These are phyloP conservation scores for Cossypha dichroa DNA, from an alignment of 2,797 vertebrate genomes.

Conservation along the genomic window DNA sequence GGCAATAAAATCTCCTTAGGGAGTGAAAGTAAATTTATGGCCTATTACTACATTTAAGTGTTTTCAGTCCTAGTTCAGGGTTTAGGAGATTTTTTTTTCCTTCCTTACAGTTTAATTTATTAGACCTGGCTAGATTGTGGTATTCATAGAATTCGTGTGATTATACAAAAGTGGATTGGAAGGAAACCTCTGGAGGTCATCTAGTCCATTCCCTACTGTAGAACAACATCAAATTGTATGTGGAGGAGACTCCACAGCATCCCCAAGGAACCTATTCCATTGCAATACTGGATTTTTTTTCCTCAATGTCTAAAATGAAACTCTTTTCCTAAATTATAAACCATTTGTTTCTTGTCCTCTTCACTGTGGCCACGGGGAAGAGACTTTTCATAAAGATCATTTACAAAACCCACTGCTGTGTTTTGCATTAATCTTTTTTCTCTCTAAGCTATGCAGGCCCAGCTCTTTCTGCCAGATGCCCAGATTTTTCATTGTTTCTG, in stretches of 20 bases:
- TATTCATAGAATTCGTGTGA: background rate
- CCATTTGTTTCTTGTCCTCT: background rate
- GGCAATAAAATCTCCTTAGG: slow-evolving; percentile 20
- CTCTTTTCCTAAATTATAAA: background rate
- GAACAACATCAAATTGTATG: background rate
- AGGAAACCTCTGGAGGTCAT: background rate
- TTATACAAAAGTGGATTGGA: background rate
- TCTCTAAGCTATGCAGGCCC: background rate
- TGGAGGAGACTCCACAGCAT: background rate
- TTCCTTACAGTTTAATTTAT: slow-evolving; percentile 12
- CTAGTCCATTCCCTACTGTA: background rate
- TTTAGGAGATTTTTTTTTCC: background rate
- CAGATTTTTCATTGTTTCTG: background rate
- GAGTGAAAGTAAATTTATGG: slow-evolving; percentile 30
- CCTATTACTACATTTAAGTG: background rate
- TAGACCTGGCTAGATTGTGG: background rate
- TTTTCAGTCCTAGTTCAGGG: background rate
- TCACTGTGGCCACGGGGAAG: background rate
- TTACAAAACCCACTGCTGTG: background rate
- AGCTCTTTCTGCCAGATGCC: background rate
- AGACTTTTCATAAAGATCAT: background rate
- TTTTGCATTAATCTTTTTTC: background rate
- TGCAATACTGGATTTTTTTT: background rate
- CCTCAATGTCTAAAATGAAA: background rate
- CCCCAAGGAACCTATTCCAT: background rate